Conservation (phyloP, 2,888 invertebrate species). For the Drosophila crucigera region DNA sequence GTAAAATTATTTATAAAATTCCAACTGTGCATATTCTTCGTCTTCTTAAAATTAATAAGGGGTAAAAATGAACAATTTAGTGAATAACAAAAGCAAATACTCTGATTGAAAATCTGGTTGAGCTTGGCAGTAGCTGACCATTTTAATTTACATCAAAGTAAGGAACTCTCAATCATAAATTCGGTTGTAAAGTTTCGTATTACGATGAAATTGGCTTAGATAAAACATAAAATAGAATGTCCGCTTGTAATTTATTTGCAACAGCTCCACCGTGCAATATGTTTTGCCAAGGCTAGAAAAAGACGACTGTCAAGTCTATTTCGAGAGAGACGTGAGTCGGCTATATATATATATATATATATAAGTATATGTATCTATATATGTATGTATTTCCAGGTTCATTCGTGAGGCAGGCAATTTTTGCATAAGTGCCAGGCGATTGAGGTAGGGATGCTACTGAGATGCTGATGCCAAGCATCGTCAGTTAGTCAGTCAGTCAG, state of each 20-base stretch:
- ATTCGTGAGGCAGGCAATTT: conserved; percentile 51
- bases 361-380: not conserved
- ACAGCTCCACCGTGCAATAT: conserved; percentile 51
- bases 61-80: not conserved
- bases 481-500: conserved; percentile 6
- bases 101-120: not conserved
- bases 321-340: conserved; percentile 28
- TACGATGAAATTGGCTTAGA: not conserved
- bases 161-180: not conserved
- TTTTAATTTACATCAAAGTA: not conserved
- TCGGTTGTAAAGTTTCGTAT: not conserved
- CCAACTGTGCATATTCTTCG: not conserved
- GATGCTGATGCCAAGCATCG: conserved; percentile 21
- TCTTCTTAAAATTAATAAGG: not conserved
- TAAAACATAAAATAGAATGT: not conserved
- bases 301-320: conserved; percentile 60
- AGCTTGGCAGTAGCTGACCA: not conserved
- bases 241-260: conserved; percentile 1
- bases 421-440: conserved; percentile 64
- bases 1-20: too few species aligned
- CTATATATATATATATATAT: conserved; percentile 3
- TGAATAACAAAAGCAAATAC: not conserved
- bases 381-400: conserved; percentile 3
- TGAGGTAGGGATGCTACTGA: conserved; percentile 32
- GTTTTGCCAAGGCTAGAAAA: conserved; percentile 34